Conservation (phyloP, 35 echinoderm and acorn worm genomes). For the Anneissia japonica region DNA sequence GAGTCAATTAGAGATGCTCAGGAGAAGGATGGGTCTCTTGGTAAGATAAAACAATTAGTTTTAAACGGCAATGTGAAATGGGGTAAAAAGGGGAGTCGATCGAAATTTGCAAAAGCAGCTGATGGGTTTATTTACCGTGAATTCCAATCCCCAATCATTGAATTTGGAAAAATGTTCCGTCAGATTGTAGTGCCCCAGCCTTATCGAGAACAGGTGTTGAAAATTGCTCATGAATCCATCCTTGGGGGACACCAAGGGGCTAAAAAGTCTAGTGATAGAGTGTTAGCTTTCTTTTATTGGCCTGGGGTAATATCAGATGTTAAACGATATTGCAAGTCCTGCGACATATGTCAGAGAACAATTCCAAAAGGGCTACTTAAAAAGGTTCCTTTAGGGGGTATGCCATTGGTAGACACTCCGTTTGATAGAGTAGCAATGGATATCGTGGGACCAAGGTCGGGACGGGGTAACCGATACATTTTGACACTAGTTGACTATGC, state of each 20-base stretch:
- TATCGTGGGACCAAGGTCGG: constrained; percentile 30
- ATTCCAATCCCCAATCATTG: constrained; percentile 12
- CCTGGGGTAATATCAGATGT: constrained; percentile 10
- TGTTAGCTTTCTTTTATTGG: constrained; percentile 15
- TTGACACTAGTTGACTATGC: constrained; percentile 21
- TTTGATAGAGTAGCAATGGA: constrained; percentile 32
- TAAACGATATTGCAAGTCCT: constrained; percentile 9
- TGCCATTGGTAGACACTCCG: constrained; percentile 18
- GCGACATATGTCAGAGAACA: constrained; percentile 24
- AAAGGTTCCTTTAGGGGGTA: constrained; percentile 21
- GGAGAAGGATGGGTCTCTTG: too few relatives aligned
- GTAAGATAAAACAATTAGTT: too few relatives aligned
- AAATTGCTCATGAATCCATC: constrained; percentile 12
- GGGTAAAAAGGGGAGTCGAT: too few relatives aligned
- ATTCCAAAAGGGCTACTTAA: constrained; percentile 4
- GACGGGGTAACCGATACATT: too few relatives aligned
- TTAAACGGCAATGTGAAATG: too few relatives aligned
- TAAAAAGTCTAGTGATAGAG: constrained; percentile 14
- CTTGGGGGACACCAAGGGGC: constrained; percentile 5
- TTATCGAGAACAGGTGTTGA: constrained; percentile 7
- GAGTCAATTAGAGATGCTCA: constrained; percentile 12
- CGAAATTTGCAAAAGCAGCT: too few relatives aligned
- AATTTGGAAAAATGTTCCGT: neutral
- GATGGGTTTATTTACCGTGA: constrained; percentile 18
- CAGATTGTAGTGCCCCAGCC: constrained; percentile 17